These are phyloP conservation scores for Drosophila sp. DNA, from an alignment of 1,140 invertebrate species.

Conservation along the genomic window DNA sequence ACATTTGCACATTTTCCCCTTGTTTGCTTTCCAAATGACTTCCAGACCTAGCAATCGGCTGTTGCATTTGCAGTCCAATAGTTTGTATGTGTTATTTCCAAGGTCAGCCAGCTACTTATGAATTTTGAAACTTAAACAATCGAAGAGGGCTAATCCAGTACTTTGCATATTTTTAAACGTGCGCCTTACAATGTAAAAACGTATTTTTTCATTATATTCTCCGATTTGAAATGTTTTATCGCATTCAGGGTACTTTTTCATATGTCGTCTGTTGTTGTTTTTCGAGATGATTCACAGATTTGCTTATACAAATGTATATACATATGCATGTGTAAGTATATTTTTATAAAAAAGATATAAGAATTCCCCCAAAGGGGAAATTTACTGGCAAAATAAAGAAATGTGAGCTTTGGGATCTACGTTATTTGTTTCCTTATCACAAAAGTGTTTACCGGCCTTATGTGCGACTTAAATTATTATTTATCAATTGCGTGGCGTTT, in stretches of 20 bases:
- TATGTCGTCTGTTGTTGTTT: slow-evolving; percentile 1
- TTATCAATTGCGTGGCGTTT: slow-evolving; percentile 2
- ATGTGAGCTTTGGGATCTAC: background rate
- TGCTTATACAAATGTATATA: slow-evolving; percentile 14
- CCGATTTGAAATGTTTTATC: background rate
- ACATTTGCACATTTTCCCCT: background rate
- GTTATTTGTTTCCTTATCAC: slow-evolving; percentile 18
- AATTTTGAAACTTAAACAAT: too few relatives aligned
- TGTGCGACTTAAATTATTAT: slow-evolving; percentile 4
- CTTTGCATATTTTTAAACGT: too few relatives aligned
- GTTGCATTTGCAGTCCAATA: background rate
- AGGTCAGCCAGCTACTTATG: background rate
- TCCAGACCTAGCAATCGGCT: background rate
- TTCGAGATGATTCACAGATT: slow-evolving; percentile 22
- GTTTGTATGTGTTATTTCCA: background rate
- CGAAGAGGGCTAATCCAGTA: too few relatives aligned
- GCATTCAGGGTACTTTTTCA: background rate
- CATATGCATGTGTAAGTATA: background rate
- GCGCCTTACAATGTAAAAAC: too few relatives aligned
- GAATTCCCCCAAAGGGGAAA: background rate
- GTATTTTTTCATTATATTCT: too few relatives aligned
- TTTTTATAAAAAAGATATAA: background rate
- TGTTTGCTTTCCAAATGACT: slow-evolving; percentile 1
- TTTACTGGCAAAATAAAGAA: slow-evolving; percentile 27
- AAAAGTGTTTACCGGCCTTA: slow-evolving; percentile 12